These are phyloP conservation scores for Pteronotus mesoamericanus DNA, from an alignment of 2,797 vertebrate genomes.

Conservation along the genomic window DNA sequence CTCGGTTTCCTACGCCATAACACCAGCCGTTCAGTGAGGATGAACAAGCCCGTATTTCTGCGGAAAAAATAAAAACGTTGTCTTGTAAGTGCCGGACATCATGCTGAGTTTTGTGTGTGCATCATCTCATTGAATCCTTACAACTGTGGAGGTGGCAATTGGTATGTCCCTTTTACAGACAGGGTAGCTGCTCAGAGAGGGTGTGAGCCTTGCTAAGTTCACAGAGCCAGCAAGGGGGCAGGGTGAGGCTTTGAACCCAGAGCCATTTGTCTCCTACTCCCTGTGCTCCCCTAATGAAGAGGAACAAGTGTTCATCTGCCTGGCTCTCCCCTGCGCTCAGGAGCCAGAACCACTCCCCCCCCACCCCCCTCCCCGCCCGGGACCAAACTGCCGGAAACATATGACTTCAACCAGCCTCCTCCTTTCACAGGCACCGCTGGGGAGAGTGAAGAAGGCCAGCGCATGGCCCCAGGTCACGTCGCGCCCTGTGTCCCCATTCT, in stretches of 20 bases:
- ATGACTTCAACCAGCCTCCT: conserved; percentile 28
- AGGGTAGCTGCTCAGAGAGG: neutral
- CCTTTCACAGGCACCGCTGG: neutral
- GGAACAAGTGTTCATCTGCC: neutral
- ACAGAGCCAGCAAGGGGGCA: neutral
- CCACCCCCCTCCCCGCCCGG: neutral
- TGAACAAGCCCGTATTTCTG: neutral
- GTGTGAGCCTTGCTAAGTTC: neutral
- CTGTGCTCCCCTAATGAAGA: neutral
- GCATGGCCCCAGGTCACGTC: neutral
- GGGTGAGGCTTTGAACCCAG: neutral
- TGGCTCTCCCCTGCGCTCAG: neutral
- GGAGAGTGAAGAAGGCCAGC: neutral
- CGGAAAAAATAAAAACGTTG: neutral
- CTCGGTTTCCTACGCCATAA: neutral
- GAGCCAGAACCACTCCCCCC: neutral
- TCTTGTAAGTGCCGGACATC: neutral
- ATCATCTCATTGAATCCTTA: neutral
- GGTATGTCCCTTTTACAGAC: neutral
- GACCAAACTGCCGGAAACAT: neutral
- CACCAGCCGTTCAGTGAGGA: neutral
- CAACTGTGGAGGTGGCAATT: neutral
- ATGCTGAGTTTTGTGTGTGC: neutral
- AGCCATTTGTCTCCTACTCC: neutral
- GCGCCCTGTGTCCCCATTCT: neutral